Conservation (phyloP, 2,888 invertebrate species). For the Agrochola macilenta region DNA sequence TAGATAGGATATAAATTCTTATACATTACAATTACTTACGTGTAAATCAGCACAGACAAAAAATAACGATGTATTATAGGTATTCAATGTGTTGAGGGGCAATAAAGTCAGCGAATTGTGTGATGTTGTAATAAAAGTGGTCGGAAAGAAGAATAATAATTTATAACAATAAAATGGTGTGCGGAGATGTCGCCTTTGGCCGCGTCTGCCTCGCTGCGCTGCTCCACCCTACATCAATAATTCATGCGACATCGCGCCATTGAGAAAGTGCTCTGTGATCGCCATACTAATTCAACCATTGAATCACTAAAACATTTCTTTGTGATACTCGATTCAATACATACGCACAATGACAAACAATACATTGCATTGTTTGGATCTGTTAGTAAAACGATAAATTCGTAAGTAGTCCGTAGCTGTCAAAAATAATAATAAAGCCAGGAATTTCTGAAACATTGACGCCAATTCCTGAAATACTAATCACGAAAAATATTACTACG, state of each 20-base stretch:
- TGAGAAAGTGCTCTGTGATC: slow-evolving; percentile 90
- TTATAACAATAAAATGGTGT: slow-evolving; percentile 84
- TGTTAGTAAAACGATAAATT: slow-evolving; percentile 48
- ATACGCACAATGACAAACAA: slow-evolving; percentile 63
- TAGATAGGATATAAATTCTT: slow-evolving; percentile 64
- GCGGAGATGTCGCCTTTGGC: slow-evolving; percentile 72
- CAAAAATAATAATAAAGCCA: slow-evolving; percentile 26
- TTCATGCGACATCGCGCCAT: slow-evolving; percentile 88
- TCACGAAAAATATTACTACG: slow-evolving; percentile 38
- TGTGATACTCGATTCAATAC: slow-evolving; percentile 66
- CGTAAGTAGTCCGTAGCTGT: background rate
- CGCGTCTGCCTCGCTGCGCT: slow-evolving; percentile 72
- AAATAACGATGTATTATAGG: slow-evolving; percentile 62
- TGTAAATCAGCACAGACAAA: slow-evolving; percentile 69
- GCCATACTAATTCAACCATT: slow-evolving; percentile 87
- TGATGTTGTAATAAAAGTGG: slow-evolving; percentile 77
- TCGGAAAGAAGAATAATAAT: slow-evolving; percentile 78
- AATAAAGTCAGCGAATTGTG: slow-evolving; percentile 74
- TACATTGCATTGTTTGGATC: slow-evolving; percentile 53
- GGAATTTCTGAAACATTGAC: slow-evolving; percentile 46
- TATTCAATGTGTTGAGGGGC: slow-evolving; percentile 71
- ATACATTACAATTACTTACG: slow-evolving; percentile 58
- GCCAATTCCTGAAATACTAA: slow-evolving; percentile 47
- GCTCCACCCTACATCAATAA: slow-evolving; percentile 84
- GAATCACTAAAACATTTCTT: slow-evolving; percentile 83